Conservation (phyloP, 2,113 vertebrate species). For the Takifugu bimaculatus region DNA sequence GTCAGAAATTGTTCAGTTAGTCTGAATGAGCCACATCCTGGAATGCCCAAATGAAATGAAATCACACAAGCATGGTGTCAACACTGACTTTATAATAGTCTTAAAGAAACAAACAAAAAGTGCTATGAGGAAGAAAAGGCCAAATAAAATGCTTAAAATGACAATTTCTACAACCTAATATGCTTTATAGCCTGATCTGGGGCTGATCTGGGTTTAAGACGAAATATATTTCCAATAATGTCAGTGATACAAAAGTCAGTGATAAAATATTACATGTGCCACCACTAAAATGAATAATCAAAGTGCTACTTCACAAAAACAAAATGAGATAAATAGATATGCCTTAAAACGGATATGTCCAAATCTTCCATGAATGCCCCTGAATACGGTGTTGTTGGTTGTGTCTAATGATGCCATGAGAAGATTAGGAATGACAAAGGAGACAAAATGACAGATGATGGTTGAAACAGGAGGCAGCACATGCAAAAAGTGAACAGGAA, state of each 20-base stretch:
- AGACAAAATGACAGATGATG: conserved; percentile 60
- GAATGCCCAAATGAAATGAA: not conserved
- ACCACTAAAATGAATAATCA: conserved; percentile 40
- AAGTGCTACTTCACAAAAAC: conserved; percentile 16
- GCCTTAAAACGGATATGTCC: conserved; percentile 36
- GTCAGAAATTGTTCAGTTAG: not conserved
- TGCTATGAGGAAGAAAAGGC: no score
- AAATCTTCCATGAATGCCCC: conserved; percentile 20
- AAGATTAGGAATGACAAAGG: conserved; percentile 52
- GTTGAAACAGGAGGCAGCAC: conserved; percentile 50
- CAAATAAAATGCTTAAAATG: no score
- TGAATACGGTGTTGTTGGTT: conserved; percentile 36
- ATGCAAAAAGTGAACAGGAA: conserved; percentile 52
- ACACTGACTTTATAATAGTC: no score
- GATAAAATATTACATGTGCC: conserved; percentile 30
- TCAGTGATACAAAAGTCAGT: conserved; percentile 5
- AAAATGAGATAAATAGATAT: conserved; percentile 30
- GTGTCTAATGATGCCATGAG: conserved; percentile 47
- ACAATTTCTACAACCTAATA: no score
- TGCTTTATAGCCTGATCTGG: no score
- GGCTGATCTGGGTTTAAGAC: no score
- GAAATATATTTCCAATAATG: conserved; percentile 27
- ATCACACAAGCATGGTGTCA: no score
- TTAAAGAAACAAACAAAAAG: no score
- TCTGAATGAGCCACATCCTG: not conserved